Evolutionary conservation across 2,888 invertebrate genomes (phyloP).

Genomic region (Drosophila acutilabella): DNA sequence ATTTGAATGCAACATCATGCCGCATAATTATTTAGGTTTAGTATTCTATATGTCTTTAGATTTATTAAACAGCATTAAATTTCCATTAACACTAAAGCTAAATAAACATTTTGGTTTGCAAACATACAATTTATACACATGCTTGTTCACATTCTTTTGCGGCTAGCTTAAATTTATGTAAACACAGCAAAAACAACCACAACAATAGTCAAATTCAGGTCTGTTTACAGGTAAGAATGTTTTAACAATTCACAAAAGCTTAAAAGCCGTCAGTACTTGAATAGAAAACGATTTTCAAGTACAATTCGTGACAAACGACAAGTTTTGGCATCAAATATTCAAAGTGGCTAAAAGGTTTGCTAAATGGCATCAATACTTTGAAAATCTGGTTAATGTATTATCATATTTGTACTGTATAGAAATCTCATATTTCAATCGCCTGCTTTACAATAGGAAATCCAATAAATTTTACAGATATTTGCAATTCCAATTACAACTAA

Average conservation of each 20-base stretch:
- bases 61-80: conserved; percentile 77
- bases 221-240: conserved; percentile 43
- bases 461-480: background rate
- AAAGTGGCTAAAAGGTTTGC: conserved; percentile 23
- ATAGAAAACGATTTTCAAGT: conserved; percentile 35
- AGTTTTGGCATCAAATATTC: conserved; percentile 43
- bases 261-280: conserved; percentile 33
- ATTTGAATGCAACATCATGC: background rate
- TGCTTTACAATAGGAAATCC: too few relatives aligned
- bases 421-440: too few relatives aligned
- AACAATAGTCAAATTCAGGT: conserved; percentile 25
- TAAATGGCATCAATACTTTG: background rate
- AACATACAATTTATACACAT: conserved; percentile 15
- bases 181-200: conserved; percentile 21
- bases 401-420: background rate
- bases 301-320: conserved; percentile 41
- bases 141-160: conserved; percentile 24
- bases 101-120: conserved; percentile 55
- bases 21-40: conserved; percentile 27
- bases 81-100: conserved; percentile 71
- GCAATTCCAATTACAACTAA: background rate
- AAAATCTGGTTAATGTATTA: conserved; percentile 9
- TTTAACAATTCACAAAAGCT: conserved; percentile 70
- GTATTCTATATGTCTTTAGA: conserved; percentile 53
- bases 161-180: conserved; percentile 19